Base-by-base conservation (phyloP, 2,113 vertebrate genomes). In the Alligator sinensis region DNA sequence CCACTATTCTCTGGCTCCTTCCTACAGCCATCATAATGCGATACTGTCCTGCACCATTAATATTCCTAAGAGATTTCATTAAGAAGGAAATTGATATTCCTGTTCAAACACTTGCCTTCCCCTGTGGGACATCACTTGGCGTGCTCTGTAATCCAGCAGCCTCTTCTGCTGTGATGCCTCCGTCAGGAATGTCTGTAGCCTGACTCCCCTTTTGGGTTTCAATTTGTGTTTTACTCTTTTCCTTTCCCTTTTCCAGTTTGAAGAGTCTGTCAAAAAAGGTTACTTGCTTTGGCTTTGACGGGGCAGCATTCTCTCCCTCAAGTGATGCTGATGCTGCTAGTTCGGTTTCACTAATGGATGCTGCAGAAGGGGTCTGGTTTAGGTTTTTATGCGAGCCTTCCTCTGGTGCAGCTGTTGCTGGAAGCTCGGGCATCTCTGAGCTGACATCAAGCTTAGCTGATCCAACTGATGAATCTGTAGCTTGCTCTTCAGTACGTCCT, bases 191-290 rank as follows among this genome's bases (percentile, higher is more conserved):
- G 47, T 95, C 88, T 5, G 2, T 1, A 1, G 19, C 5, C 60
- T n/a, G 55, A 54, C 70, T 34, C 18, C 93, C 94, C 88, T 72
- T 70, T 81, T 72, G 70, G 18, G 80, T 30, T 38, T 95, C 95
- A 7, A 77, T 86, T 17, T 34, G 96, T 0, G 2, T 5, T 62
- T 82, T 86, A 24, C 15, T 90, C 2, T 82, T 70, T 1, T 34
- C 97, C 87, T 77, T 96, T 61, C 91, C 95, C 86, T 97, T 98
- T 64, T 98, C 97, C 97, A 98, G 95, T 83, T 91, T 98, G 96
- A 99, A 99, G 89, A 99, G 86, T 87, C 96, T 98, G 84, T 98
- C 97, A 8, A 99, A 97, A 89, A 99, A 94, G 64, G 89, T 96
- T 63, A 97, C 8, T 91, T 92, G 94, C 75, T 80, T 97, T 5